Percentiles rank a stretch among this genome's conserved stretches.
Conservation (phyloP, 2,888 invertebrate genomes). For the Exocentrus adspersus region DNA sequence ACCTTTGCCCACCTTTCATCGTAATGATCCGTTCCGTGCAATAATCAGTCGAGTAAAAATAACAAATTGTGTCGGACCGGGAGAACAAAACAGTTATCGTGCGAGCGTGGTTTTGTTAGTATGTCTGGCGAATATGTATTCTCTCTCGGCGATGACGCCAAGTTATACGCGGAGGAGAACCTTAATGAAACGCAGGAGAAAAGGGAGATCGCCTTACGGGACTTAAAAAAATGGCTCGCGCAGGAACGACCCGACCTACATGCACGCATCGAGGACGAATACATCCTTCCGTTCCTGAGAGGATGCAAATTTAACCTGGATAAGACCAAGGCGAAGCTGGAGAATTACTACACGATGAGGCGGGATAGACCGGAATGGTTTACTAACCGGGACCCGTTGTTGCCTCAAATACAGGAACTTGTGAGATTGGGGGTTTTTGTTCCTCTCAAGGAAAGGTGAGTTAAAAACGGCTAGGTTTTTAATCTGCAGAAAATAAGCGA, state of each 20-base stretch:
- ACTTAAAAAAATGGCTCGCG: constrained; percentile 61
- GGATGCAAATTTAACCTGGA: constrained; percentile 70
- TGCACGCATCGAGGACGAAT: constrained; percentile 62
- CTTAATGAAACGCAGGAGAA: constrained; percentile 57
- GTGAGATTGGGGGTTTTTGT: constrained; percentile 68
- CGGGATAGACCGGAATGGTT: constrained; percentile 69
- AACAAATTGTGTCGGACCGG: neutral
- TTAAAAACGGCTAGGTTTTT: too few relatives aligned
- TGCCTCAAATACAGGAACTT: constrained; percentile 68
- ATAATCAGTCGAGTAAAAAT: neutral
- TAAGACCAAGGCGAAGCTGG: constrained; percentile 67
- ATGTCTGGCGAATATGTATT: constrained; percentile 35
- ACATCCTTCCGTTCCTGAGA: constrained; percentile 67
- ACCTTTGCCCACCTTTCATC: neutral
- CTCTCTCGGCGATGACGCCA: constrained; percentile 44
- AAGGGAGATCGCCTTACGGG: constrained; percentile 50
- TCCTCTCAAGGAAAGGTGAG: constrained; percentile 61
- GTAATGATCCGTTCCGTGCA: neutral
- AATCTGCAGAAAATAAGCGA: too few relatives aligned
- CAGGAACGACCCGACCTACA: constrained; percentile 62
- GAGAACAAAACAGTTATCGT: neutral
- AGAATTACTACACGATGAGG: constrained; percentile 67
- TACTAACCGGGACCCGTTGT: constrained; percentile 66
- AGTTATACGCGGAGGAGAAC: constrained; percentile 49
- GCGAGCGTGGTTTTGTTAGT: neutral